Percentiles rank a stretch among this genome's conserved stretches.
Evolutionary conservation across 1,140 invertebrate species (phyloP).

Genomic region (Pomacea maculata): DNA sequence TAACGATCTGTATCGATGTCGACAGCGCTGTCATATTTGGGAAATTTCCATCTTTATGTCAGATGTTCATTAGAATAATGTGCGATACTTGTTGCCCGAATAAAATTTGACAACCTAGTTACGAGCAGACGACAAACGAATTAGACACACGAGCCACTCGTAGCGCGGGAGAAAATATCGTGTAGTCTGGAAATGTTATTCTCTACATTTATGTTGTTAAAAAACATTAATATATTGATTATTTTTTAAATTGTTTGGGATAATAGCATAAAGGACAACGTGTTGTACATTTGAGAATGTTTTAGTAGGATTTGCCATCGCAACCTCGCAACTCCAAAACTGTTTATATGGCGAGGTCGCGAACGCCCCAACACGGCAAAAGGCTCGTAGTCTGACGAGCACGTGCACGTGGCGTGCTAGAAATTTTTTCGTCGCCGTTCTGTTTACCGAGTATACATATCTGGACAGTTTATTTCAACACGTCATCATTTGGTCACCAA

Average conservation of each 20-base stretch:
- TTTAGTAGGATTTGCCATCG: background rate
- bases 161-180: too few species aligned
- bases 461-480: background rate
- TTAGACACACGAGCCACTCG: too few species aligned
- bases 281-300: background rate
- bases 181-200: too few species aligned
- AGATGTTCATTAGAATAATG: background rate
- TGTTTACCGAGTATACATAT: background rate
- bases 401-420: conserved; percentile 13
- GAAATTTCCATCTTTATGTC: background rate
- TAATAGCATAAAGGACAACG: background rate
- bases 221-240: background rate
- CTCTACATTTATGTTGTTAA: too few species aligned
- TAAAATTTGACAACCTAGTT: too few species aligned
- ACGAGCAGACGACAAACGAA: too few species aligned
- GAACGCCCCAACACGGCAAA: background rate
- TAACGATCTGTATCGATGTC: background rate
- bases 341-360: background rate
- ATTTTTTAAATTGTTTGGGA: background rate
- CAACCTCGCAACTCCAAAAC: background rate
- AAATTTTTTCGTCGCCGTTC: background rate
- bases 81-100: background rate
- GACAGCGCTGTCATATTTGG: background rate
- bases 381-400: background rate
- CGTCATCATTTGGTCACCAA: background rate